Percentiles rank a stretch among this genome's conserved stretches.
Evolutionary conservation across 2,888 invertebrate species (phyloP).

Genomic region (Ennomos erosarius): DNA sequence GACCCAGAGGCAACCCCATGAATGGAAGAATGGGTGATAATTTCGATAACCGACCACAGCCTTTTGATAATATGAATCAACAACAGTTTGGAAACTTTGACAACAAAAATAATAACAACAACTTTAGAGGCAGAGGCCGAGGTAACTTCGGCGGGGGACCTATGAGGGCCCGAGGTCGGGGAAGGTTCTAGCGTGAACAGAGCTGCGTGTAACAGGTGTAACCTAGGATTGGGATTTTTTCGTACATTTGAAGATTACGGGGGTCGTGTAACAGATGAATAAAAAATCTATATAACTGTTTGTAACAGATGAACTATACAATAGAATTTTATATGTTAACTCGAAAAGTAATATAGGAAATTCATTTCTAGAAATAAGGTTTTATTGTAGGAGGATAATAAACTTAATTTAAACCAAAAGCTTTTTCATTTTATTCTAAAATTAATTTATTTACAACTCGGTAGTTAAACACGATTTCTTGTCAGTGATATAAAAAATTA

Average conservation of each 20-base stretch:
- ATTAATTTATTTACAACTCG: constrained; percentile 13
- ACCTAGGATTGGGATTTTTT: too few species aligned
- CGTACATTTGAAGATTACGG: too few species aligned
- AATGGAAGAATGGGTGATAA: constrained; percentile 52
- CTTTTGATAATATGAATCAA: constrained; percentile 33
- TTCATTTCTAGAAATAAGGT: constrained; percentile 11
- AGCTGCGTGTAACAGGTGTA: too few species aligned
- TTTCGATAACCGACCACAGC: constrained; percentile 41
- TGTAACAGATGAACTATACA: constrained; percentile 3
- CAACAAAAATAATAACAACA: constrained; percentile 33
- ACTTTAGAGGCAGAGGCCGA: constrained; percentile 58
- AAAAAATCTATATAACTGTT: too few species aligned
- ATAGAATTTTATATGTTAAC: neutral
- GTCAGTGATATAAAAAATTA: constrained; percentile 39
- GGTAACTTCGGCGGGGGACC: constrained; percentile 47
- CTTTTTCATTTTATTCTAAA: constrained; percentile 9
- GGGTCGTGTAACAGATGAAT: too few species aligned
- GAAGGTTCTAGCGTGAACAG: constrained; percentile 32
- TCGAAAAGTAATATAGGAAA: constrained; percentile 14
- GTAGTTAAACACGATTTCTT: constrained; percentile 19
- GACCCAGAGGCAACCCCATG: constrained; percentile 52
- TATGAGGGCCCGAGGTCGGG: constrained; percentile 62
- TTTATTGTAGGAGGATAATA: constrained; percentile 11
- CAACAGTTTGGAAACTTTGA: constrained; percentile 48
- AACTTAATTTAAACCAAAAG: constrained; percentile 10